Percentiles rank a stretch among this genome's conserved stretches.
Conservation (phyloP, 2,797 vertebrate genomes). For the Acanthopagrus latus region DNA sequence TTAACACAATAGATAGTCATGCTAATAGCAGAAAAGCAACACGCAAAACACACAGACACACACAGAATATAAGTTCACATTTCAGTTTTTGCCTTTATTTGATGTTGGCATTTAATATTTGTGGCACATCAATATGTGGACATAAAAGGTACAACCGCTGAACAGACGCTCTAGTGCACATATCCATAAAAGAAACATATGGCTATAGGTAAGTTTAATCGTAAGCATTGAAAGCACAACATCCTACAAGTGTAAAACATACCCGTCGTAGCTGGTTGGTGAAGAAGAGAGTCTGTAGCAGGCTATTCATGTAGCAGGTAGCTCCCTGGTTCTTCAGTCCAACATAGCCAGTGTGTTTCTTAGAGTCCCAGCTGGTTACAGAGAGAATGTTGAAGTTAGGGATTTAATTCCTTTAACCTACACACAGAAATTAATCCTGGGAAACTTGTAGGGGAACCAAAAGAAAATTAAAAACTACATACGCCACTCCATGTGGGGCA, state of each 20-base stretch:
- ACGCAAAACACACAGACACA: background rate
- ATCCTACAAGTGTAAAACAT: constrained; percentile 40
- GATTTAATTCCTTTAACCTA: background rate
- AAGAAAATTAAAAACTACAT: constrained; percentile 74
- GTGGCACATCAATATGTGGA: background rate
- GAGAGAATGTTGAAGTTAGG: constrained; percentile 15
- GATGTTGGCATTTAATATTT: background rate
- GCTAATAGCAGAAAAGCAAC: too few species aligned
- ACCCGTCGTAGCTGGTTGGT: constrained; percentile 99
- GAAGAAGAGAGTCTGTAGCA: constrained; percentile 98
- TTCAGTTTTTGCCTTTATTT: constrained; percentile 3
- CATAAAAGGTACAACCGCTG: background rate
- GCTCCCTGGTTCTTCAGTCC: constrained; percentile 99
- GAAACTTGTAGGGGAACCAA: background rate
- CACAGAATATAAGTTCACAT: background rate
- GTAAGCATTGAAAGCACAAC: background rate
- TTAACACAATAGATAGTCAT: too few species aligned
- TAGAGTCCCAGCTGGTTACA: constrained; percentile 95
- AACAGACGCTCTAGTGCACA: background rate
- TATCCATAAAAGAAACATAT: background rate
- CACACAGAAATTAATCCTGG: background rate
- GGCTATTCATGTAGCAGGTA: constrained; percentile 99
- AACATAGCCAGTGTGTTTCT: constrained; percentile 99
- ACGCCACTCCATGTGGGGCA: constrained; percentile 98
- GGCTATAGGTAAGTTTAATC: background rate